Percentiles rank a stretch among this genome's conserved stretches.
phyloP scores from a whole-genome alignment of 30 jellyfish, hydroid and myxozoan species.

The Hydractinia symbiolongicarpus region DNA sequence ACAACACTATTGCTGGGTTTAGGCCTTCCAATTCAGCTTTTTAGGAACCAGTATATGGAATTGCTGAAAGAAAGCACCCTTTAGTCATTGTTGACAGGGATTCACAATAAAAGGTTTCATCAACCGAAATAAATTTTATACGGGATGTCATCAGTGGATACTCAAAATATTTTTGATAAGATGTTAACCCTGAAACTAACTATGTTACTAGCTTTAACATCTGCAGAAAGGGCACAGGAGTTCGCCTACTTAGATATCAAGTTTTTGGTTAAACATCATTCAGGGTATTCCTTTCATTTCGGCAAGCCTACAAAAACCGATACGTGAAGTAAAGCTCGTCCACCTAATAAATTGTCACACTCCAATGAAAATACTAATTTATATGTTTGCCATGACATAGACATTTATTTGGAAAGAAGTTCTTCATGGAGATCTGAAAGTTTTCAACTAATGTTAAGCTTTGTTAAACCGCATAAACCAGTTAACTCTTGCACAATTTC shows the following conservation, averaged over 20 bases:
- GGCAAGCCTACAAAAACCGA: background rate
- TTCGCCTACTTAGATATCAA: background rate
- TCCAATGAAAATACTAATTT: background rate
- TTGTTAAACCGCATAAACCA: background rate
- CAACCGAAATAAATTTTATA: background rate
- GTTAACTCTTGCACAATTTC: background rate
- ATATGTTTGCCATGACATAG: constrained; percentile 9
- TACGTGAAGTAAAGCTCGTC: background rate
- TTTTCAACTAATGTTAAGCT: background rate
- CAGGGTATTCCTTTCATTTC: background rate
- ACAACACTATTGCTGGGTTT: constrained; percentile 8
- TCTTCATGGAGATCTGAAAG: background rate
- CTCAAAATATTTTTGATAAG: background rate
- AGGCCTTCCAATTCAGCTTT: background rate
- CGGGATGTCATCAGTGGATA: background rate
- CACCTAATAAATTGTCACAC: background rate
- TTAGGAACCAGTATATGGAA: background rate
- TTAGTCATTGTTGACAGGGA: background rate
- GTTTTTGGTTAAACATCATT: background rate
- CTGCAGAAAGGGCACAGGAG: constrained; percentile 4
- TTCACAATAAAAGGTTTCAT: constrained; percentile 7
- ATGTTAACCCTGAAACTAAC: constrained; percentile 7
- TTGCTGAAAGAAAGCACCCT: background rate
- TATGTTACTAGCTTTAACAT: constrained; percentile 8
- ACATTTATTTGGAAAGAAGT: constrained; percentile 1